phyloP scores from a whole-genome alignment of 2,797 vertebrate species.

The Sarcoramphus papa region DNA sequence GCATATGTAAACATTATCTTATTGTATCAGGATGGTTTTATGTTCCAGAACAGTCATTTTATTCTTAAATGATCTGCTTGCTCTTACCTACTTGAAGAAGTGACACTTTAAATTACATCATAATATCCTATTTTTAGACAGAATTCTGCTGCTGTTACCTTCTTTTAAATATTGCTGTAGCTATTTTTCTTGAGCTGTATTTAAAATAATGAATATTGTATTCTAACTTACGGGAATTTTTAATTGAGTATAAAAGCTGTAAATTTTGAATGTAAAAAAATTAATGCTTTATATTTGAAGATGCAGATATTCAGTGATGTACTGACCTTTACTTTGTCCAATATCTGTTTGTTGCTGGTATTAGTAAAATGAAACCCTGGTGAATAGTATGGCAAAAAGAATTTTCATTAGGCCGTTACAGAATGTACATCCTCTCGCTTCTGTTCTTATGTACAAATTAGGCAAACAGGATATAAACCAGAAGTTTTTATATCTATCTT shows the following conservation, averaged over 20 bases:
- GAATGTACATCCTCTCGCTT: neutral
- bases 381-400: neutral
- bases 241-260: constrained; percentile 61
- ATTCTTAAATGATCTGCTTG: constrained; percentile 42
- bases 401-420: neutral
- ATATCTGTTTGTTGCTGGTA: constrained; percentile 4
- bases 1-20: neutral
- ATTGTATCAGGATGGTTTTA: neutral
- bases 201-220: constrained; percentile 52
- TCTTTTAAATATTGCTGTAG: constrained; percentile 62
- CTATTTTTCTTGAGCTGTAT: constrained; percentile 67
- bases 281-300: constrained; percentile 56
- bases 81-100: constrained; percentile 50
- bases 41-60: constrained; percentile 22
- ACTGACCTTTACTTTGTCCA: constrained; percentile 14
- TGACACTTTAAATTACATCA: constrained; percentile 41
- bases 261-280: constrained; percentile 61
- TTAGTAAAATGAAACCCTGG: constrained; percentile 26
- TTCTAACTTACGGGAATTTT: constrained; percentile 63
- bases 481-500: neutral
- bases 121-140: constrained; percentile 64
- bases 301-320: neutral
- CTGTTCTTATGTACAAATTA: neutral
- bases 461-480: neutral
- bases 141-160: constrained; percentile 58